Evolutionary conservation across 2,888 invertebrate genomes (phyloP).

Genomic region (Cryptophagus acutangulus): DNA sequence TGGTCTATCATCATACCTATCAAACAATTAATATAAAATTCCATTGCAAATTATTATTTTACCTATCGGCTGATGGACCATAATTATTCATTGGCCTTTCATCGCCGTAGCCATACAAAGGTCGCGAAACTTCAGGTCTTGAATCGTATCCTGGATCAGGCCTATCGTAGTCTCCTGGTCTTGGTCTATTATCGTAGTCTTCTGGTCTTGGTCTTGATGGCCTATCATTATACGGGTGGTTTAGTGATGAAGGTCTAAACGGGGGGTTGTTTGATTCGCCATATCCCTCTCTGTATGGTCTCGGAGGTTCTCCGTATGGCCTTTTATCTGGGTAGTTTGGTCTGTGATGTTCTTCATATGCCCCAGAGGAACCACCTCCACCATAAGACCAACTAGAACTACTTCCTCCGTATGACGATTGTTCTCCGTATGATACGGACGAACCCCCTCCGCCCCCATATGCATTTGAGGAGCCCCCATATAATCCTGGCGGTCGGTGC

Average conservation of each 20-base stretch:
- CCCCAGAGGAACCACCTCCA: too few species aligned
- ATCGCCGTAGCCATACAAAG: constrained; percentile 12
- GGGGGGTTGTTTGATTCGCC: constrained; percentile 14
- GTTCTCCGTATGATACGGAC: too few species aligned
- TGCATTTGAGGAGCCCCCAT: too few species aligned
- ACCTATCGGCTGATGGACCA: constrained; percentile 13
- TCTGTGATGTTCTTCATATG: too few species aligned
- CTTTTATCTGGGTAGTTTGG: constrained; percentile 11
- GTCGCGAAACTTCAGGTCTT: neutral
- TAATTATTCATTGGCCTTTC: constrained; percentile 10
- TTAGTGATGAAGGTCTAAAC: constrained; percentile 23
- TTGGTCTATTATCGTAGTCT: constrained; percentile 9
- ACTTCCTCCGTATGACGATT: too few species aligned
- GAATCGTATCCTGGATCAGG: constrained; percentile 19
- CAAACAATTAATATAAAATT: constrained; percentile 1
- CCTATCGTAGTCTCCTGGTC: constrained; percentile 15
- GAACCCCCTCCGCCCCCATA: constrained; percentile 8
- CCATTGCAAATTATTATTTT: constrained; percentile 11
- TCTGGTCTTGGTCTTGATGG: constrained; percentile 15
- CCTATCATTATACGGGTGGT: constrained; percentile 19
- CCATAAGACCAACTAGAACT: too few species aligned
- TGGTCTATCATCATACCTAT: constrained; percentile 13
- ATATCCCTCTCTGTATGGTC: constrained; percentile 5
- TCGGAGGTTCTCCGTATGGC: constrained; percentile 13
- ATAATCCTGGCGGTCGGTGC: too few species aligned